Evolutionary conservation across 2,888 invertebrate species (phyloP).

Genomic region (Julus scanicus): DNA sequence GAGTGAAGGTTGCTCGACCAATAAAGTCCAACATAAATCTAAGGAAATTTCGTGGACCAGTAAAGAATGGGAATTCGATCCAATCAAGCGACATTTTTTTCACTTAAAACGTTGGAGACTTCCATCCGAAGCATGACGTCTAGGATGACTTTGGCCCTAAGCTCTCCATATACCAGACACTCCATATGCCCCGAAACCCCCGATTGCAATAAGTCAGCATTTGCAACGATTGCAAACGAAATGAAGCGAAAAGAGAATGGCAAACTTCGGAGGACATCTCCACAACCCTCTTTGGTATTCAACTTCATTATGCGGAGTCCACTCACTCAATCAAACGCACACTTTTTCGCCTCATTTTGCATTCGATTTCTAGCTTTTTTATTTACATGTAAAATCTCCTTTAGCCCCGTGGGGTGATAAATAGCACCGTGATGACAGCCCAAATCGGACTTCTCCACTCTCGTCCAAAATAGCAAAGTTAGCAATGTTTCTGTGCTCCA

Average conservation of each 20-base stretch:
- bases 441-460: not conserved
- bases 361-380: not conserved
- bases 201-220: conserved; percentile 4
- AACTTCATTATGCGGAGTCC: conserved; percentile 12
- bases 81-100: not conserved
- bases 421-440: not conserved
- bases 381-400: conserved; percentile 1
- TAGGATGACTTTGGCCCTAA: not conserved
- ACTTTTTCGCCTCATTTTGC: not conserved
- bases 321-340: not conserved
- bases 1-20: not conserved
- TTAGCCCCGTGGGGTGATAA: not conserved
- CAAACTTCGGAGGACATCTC: not conserved
- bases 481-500: not conserved
- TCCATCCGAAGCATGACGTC: not conserved
- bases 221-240: not conserved
- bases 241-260: conserved; percentile 9
- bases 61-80: not conserved
- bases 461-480: not conserved
- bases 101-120: not conserved
- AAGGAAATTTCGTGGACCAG: not conserved
- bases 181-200: not conserved
- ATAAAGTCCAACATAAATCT: not conserved
- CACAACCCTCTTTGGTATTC: not conserved
- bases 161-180: not conserved